phyloP scores from a whole-genome alignment of 2,888 invertebrate genomes.

The Schizaphis graminum region DNA sequence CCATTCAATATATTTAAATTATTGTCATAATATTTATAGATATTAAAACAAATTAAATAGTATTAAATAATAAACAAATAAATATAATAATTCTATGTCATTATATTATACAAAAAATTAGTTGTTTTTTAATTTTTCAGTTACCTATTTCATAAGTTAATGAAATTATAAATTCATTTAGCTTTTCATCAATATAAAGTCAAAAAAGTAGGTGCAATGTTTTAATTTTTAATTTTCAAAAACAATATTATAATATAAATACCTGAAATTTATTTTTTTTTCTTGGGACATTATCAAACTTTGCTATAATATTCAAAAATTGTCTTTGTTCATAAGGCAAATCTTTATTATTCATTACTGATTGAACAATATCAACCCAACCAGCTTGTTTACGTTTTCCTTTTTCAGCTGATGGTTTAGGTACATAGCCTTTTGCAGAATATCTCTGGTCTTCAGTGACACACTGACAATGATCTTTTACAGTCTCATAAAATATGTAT shows the following conservation, averaged over 20 bases:
- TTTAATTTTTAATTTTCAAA: not conserved
- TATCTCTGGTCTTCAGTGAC: constrained; percentile 66
- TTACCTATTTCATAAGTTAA: not conserved
- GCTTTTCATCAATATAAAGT: not conserved
- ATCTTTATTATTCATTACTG: constrained; percentile 38
- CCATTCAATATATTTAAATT: not conserved
- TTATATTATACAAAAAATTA: not conserved
- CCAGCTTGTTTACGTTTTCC: constrained; percentile 66
- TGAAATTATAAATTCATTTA: not conserved
- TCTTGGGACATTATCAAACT: constrained; percentile 66
- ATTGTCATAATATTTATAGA: not conserved
- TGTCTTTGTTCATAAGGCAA: constrained; percentile 45
- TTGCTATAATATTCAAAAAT: constrained; percentile 57
- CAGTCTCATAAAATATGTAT: not conserved
- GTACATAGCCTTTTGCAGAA: constrained; percentile 66
- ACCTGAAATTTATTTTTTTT: constrained; percentile 67
- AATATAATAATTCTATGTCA: not conserved
- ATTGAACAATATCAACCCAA: constrained; percentile 66
- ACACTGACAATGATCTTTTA: constrained; percentile 65
- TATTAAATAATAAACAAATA: not conserved
- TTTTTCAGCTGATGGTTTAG: constrained; percentile 66
- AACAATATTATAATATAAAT: not conserved
- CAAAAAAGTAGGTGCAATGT: not conserved
- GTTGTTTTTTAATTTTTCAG: not conserved
- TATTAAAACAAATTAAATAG: not conserved